Evolutionary conservation across 1,140 invertebrate genomes (phyloP).

Genomic region (Drosophila aff.): DNA sequence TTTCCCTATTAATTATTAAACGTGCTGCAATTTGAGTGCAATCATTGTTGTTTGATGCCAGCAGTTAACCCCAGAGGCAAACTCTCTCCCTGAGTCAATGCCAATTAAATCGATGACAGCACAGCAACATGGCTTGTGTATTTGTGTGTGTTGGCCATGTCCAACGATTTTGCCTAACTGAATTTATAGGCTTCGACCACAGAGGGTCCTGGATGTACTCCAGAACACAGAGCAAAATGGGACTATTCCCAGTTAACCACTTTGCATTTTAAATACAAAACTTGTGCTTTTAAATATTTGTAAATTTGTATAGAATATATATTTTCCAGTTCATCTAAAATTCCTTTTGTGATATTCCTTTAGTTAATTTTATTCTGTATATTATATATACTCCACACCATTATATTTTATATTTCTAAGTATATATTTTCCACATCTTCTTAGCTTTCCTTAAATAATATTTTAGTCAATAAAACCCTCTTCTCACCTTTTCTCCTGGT

Average conservation of each 20-base stretch:
- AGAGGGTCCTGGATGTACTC: background rate
- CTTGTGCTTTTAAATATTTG: no score
- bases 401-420: no score
- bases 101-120: conserved; percentile 46
- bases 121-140: conserved; percentile 1
- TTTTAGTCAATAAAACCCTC: background rate
- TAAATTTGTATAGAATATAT: no score
- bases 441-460: background rate
- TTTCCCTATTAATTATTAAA: background rate
- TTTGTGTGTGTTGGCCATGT: conserved; percentile 2
- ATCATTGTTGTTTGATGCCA: conserved; percentile 18
- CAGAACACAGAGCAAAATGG: conserved; percentile 2
- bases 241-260: background rate
- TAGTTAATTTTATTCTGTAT: background rate
- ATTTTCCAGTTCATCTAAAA: background rate
- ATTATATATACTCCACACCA: no score
- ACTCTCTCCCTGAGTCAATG: conserved; percentile 22
- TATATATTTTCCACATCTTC: background rate
- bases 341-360: background rate
- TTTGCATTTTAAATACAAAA: background rate
- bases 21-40: background rate
- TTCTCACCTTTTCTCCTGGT: background rate
- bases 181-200: conserved; percentile 22
- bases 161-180: conserved; percentile 15
- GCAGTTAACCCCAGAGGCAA: conserved; percentile 3